Base-by-base conservation (phyloP, 2,113 vertebrate species). In the Passer montanus region DNA sequence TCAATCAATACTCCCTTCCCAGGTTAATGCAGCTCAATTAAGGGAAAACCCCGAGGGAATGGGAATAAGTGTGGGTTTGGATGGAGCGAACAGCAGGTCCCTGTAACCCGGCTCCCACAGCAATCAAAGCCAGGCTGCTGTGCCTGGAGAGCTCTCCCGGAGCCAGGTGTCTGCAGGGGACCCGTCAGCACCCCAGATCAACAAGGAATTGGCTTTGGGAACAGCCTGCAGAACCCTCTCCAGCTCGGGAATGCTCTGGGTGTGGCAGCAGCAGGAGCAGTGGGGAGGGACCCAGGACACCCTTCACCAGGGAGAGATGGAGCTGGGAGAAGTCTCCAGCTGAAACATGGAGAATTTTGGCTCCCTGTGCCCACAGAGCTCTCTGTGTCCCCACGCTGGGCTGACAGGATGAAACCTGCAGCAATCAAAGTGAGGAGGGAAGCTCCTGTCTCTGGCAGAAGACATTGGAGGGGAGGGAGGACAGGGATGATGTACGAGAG, bases 21-120 rank as follows among this genome's bases (percentile, higher is more conserved):
- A 63, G 75, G 92, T 76, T 88, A 85, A 73, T 83, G 78, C 90
- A 93, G 94, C 83, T 91, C 93, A 87, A 84, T 92, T 88, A 89
- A 94, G 81, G 76, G 43, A 83, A 86, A 74, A 49, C 9, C 76
- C 74, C 3, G 0, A 11, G 74, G 89, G 87, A 81, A 37, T 2
- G 56, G 69, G 44, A 68, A 24, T 56, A 39, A 83, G 35, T 22
- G 24, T 28, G 49, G 41, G 8, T 23, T 87, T 52, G 49, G 84
- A 64, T 59, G 94, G 35, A 87, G 60, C 0, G 11, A 93, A 11
- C 43, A 92, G 73, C 64, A 47, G 52, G 49, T 26, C 80, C 59
- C 73, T 37, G 62, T 35, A 52, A 67, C 30, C 12, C 6, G 1
- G 43, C 49, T 77, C 41, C 13, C 28, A 13, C 44, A 87, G 89